Base-by-base conservation (phyloP, 2,888 invertebrate genomes). In the Odontomyia ornata region DNA sequence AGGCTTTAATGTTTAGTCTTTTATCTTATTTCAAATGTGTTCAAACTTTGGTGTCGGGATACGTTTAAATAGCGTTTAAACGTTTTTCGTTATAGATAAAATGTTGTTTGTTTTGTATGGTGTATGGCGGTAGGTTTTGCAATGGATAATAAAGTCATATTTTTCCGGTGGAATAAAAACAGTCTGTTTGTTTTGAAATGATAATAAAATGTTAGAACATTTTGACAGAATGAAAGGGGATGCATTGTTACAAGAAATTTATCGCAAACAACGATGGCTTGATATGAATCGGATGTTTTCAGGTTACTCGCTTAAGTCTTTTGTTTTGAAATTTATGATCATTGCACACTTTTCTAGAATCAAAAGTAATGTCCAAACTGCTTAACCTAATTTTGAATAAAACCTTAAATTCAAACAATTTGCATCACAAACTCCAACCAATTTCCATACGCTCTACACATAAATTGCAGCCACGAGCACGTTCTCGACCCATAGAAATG, bases 21-120 rank as follows among this genome's bases (percentile, higher is more conserved):
- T 60, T 60, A 60, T 60, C 57, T 60, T 60, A 36, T 36, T 60
- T 18, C 18, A 13, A 60, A 60, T 60, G 23, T 23, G 57, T 18
- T 60, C 25, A 60, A 11, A 60, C 5, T 15, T 18, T 60, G 21
- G 52, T 18, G 18, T 52, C 4, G 52, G 25, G 25, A 11, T n/a
- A 23, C 5, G 21, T 4, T 52, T 4, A 18, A 52, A 52, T 60
- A 25, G 25, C 11, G 23, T 25, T 13, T 25, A 0, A 60, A 25
- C 25, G 60, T 21, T 25, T n/a, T 23, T 15, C 18, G 60, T 23
- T 23, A 30, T 28, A n/a, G 28, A 30, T 64, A 36, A n/a, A 7
- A 30, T 21, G 64, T 2, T 2, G 30, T 64, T 64, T 23, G 23
- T 60, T 60, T 60, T 60, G 21, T 7, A 25, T 0, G n/a, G 15